phyloP scores from a whole-genome alignment of 2,888 invertebrate species.

The Autographa pulchrina region DNA sequence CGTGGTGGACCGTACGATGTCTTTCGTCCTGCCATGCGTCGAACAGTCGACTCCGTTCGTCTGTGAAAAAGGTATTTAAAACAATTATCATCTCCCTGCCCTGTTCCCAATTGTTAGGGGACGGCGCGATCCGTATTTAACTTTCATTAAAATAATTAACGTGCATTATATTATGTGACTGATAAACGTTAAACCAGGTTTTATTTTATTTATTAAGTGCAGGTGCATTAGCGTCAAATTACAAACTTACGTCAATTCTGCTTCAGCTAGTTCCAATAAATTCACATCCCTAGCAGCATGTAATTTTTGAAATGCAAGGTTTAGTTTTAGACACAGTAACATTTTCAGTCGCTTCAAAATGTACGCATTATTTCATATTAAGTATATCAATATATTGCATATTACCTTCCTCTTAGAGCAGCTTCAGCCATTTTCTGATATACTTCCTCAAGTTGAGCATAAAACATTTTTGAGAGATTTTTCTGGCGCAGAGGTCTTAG shows the following conservation, averaged over 20 bases:
- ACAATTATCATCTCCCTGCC: no score
- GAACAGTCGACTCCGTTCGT: slow-evolving; percentile 75
- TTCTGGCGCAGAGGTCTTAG: slow-evolving; percentile 91
- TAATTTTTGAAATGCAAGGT: slow-evolving; percentile 55
- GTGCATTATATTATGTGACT: background rate
- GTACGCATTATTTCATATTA: background rate
- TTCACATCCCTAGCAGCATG: slow-evolving; percentile 82
- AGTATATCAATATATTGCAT: background rate
- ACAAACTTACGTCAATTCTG: slow-evolving; percentile 74
- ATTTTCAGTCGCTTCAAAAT: background rate
- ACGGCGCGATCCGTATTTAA: no score
- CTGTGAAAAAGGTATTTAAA: slow-evolving; percentile 57
- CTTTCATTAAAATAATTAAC: no score
- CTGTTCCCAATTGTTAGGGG: no score
- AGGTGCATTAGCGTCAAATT: background rate
- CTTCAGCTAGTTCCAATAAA: slow-evolving; percentile 76
- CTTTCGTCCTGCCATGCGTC: slow-evolving; percentile 69
- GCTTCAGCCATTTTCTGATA: slow-evolving; percentile 90
- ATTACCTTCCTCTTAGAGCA: slow-evolving; percentile 87
- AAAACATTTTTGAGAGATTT: slow-evolving; percentile 89
- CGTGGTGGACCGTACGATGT: slow-evolving; percentile 79
- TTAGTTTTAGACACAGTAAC: background rate
- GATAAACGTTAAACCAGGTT: background rate
- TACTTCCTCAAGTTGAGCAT: slow-evolving; percentile 88
- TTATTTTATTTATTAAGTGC: background rate